Evolutionary conservation across 1,140 invertebrate species (phyloP), one percentile per base, ranked within the genome.

Genomic region (Drosophila repletoides): DNA sequence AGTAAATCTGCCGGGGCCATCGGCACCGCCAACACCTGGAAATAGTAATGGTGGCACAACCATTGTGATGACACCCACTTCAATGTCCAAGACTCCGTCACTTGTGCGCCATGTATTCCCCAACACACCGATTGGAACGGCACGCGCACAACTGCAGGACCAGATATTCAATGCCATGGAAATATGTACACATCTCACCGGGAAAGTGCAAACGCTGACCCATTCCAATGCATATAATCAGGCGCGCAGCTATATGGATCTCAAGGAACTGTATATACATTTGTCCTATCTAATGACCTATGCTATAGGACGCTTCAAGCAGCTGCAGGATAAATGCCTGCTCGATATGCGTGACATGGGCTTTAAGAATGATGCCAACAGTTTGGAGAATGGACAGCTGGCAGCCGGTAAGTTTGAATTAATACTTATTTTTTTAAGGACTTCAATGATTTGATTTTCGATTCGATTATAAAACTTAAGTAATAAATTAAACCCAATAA

Each of bases 191-290:
- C 89, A 90, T 61, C 79, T 90, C 4, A 88, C 77, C 5, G 72
- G 76, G 2, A 90, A 90, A 33, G 69, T 90, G 5, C 75, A 88
- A 22, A 88, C 89, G 2, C 55, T 90, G 0, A 90, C 89, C 38
- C 84, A 89, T 38, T 90, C 89, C 10, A 90, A 90, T 72, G 88
- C 89, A 1, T 90, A 90, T 46, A 90, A 88, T 46, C 69, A 75
- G 29, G 89, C 77, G 0, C 75, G 72, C 5, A 89, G 69, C 19
- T 79, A 71, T 36, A 33, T 76, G 7, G 89, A 90, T 60, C 72
- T 90, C 6, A 90, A 90, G 38, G 88, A 90, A 19, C 58, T 90
- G 2, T 89, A 90, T 31, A 90, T 90, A 15, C 89, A 90, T 73
- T 61, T 90, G n/a, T 90, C 89, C 3, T 90, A 90, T 52, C 40